Evolutionary conservation across 2,797 vertebrate species (phyloP), one percentile per base, ranked within the genome.

Genomic region (Anguilla obscura): DNA sequence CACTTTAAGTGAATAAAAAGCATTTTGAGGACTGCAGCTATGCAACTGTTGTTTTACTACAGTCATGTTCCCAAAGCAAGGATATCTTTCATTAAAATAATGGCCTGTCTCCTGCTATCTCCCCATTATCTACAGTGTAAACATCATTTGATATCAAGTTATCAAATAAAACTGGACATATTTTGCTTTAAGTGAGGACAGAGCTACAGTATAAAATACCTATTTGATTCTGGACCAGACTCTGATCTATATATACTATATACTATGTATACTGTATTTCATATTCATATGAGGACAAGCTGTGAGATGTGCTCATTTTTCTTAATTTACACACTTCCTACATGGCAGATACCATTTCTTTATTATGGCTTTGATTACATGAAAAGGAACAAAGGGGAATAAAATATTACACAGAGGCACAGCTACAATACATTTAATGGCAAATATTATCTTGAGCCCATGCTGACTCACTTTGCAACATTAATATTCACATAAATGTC

Each of bases 271-370:
- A 36, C 71, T 76, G 21, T 36, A 76, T 33, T 30, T 33, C 69
- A 74, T 74, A 74, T 74, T 74, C 69, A 79, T 45, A 27, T 79
- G 74, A 79, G 18, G 74, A 79, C 33, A 40, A 21, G 74, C 74
- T 40, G 74, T 7, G 4, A 79, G 14, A 40, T 79, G 33, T 79
- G 16, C 36, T 16, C 33, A 18, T 79, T 79, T 79, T 79, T 21
- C 14, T 40, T 79, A 79, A 45, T 45, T 45, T 40, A 40, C 16
- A 24, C 74, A 79, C n/a, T 18, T 40, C 74, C n/a, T 79, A 45
- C 36, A 79, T 45, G 10, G 18, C 33, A 79, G 16, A 3, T 79
- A 7, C 30, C 36, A 45, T 16, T 40, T 40, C 14, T 79, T 79
- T 79, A 14, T 79, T 79, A 45, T 21, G 14, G 74, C 16, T 79